Base-by-base conservation (phyloP, 2,797 vertebrate genomes). In the Hylomyscus alleni region DNA sequence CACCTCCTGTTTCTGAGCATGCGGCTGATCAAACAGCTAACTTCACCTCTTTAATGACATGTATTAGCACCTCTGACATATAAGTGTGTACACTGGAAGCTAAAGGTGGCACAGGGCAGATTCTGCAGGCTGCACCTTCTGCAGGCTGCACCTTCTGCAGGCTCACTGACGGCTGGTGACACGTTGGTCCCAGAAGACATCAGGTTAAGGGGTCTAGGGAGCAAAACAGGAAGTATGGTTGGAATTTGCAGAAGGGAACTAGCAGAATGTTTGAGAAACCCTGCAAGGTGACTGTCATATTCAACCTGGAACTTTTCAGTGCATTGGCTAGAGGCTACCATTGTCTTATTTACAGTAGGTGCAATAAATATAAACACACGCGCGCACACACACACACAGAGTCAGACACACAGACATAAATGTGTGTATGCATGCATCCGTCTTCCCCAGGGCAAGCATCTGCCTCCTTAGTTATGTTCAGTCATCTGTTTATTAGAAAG, bases 91-190 rank as follows among this genome's bases (percentile, higher is more conserved):
- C 19, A 4, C 15, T 31, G 62, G 94, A 26, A 73, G 10, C 73
- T 65, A 65, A 65, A 78, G 86, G 37, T 37, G 75, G 10, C 1
- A 60, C 4, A 26, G 60, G 76, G 75, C 37, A 26, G 40, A 37
- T 8, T 47, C 44, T 62, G 20, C 65, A 85, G 90, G 19, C 5
- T 56, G 3, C 3, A 14, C 52, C 80, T 94, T 90, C 44, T 60
- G 56, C 50, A 95, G 87, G 56, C 26, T 93, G 3, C 3, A 14
- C 52, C 80, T 94, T 90, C 44, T 60, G 56, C 50, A 95, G 87
- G 56, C 26, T 93, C 60, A 58, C 19, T 69, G 65, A 34, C 60
- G 40, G 2, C 15, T 44, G 72, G 75, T 81, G 56, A 93, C 20
- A 62, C 3, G 0, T 40, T 13, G 73, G 50, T 87, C 56, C 90